These are phyloP conservation scores for Megaceryle maxima DNA, from an alignment of 2,113 vertebrate genomes.

Conservation along the genomic window DNA sequence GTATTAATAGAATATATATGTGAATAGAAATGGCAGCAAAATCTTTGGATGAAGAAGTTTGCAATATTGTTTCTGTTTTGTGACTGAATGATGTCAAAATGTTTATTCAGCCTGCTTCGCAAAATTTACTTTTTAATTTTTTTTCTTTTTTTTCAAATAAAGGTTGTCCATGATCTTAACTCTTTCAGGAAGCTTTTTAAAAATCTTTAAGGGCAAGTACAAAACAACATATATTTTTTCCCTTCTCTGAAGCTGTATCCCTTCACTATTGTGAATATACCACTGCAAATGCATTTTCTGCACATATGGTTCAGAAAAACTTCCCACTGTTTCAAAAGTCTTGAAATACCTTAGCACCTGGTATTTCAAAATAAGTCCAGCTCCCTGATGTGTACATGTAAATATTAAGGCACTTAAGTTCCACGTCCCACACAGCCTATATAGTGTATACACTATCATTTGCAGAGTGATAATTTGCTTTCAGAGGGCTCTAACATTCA, in stretches of 20 bases:
- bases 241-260: neutral
- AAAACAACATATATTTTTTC: neutral
- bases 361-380: neutral
- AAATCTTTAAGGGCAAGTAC: neutral
- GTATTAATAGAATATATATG: neutral
- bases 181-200: neutral
- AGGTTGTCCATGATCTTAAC: neutral
- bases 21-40: neutral
- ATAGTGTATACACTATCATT: neutral
- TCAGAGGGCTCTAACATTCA: neutral
- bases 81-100: neutral
- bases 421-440: neutral
- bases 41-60: neutral
- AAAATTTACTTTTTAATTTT: neutral
- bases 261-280: neutral
- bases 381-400: neutral
- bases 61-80: neutral
- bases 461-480: neutral
- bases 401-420: neutral
- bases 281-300: neutral
- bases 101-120: neutral
- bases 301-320: neutral
- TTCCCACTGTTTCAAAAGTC: neutral
- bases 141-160: neutral
- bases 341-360: neutral